A percentile compares a stretch with the other conserved stretches of the same genome.
phyloP scores from a whole-genome alignment of 2,113 vertebrate species.

The Chionomys nivalis region DNA sequence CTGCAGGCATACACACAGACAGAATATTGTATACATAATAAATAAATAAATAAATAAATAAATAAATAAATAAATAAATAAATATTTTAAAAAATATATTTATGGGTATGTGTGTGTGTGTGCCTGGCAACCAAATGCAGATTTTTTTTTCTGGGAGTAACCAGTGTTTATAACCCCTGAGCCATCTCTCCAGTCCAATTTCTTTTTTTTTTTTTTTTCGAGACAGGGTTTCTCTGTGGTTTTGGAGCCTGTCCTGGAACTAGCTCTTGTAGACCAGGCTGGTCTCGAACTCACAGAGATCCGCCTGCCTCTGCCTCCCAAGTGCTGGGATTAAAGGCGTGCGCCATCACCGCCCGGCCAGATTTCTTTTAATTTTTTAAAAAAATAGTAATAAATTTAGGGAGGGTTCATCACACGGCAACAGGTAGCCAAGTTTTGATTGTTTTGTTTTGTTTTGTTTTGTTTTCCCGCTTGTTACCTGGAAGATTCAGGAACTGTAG shows the following conservation, averaged over 20 bases:
- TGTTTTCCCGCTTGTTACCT: not conserved
- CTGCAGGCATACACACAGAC: too few relatives aligned
- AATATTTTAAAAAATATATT: not conserved
- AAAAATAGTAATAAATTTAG: too few relatives aligned
- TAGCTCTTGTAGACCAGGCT: too few relatives aligned
- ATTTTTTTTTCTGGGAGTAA: not conserved
- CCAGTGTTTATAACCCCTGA: not conserved
- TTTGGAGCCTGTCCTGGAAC: too few relatives aligned
- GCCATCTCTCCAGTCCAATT: not conserved
- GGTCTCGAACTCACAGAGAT: too few relatives aligned
- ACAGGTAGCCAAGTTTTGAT: not conserved
- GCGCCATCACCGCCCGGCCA: too few relatives aligned
- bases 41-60: not conserved
- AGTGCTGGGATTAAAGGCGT: too few relatives aligned
- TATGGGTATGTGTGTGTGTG: not conserved
- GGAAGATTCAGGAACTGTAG: not conserved
- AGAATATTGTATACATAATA: not conserved
- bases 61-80: not conserved
- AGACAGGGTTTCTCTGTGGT: too few relatives aligned
- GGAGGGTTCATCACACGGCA: not conserved
- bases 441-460: too few relatives aligned
- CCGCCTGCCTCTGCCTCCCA: too few relatives aligned
- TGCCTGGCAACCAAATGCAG: not conserved
- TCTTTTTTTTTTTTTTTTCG: too few relatives aligned
- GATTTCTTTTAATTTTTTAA: not conserved